Base-by-base conservation (phyloP, 2,888 invertebrate genomes). In the Buathra laborator region DNA sequence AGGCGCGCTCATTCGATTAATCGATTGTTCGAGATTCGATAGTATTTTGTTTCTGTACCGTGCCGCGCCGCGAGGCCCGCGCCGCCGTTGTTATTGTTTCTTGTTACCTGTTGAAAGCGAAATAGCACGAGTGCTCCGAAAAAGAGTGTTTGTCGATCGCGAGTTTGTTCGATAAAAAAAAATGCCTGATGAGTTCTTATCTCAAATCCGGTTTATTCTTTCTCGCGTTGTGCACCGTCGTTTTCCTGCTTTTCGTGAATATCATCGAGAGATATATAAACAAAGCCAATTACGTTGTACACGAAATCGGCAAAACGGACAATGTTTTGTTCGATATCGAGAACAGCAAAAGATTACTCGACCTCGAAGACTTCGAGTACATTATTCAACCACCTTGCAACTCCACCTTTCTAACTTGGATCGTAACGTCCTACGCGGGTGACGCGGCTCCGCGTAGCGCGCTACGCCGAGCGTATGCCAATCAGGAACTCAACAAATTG, bases 401-500 rank as follows among this genome's bases (percentile, higher is more conserved):
- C n/a, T 76, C 88, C 51, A 87, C 83, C 32, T 86, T 90, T 70
- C 68, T 90, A 67, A 88, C 89, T 81, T 94, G 94, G 90, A 94
- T 97, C 80, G 95, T 97, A 32, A 97, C 97, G 14, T 97, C 97
- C 0, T 97, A 97, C 93, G 96, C 96, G 19, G 97, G 96, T 0
- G 96, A 97, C 93, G 95, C 96, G 44, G 95, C 96, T 88, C 92
- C 96, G 48, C 95, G 97, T 85, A 96, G 96, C 90, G 96, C 96
- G 0, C 96, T 97, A 90, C 95, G 98, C 70, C 94, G 95, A 89
- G 96, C 97, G 0, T 96, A 97, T 92, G 94, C 96, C 0, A 91
- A 92, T 48, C 94, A 94, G 24, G 95, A 96, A 87, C 94, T 97
- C 12, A 91, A 93, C 56, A 93, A 95, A 86, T 94, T 97, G 85